Percentiles rank a stretch among this genome's conserved stretches.
Conservation (phyloP, 2,113 vertebrate genomes). For the Pantherophis guttatus region DNA sequence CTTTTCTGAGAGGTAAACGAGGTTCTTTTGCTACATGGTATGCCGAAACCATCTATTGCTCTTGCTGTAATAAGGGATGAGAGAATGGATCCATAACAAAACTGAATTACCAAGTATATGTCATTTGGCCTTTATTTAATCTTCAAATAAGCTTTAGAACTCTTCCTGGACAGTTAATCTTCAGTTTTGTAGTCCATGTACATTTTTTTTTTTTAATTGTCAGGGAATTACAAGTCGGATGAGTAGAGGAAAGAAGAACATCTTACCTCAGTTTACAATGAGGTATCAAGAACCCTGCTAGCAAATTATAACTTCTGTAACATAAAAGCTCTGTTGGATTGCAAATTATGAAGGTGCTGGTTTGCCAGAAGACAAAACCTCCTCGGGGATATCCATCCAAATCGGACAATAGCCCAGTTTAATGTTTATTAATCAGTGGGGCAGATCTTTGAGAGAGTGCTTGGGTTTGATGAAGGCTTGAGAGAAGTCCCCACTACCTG, state of each 20-base stretch:
- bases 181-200: conserved; percentile 77
- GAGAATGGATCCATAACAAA: conserved; percentile 63
- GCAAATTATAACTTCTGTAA: conserved; percentile 64
- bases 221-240: conserved; percentile 66
- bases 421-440: background rate
- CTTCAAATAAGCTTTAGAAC: conserved; percentile 77
- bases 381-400: background rate
- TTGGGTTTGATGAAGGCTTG: background rate
- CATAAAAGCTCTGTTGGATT: conserved; percentile 61
- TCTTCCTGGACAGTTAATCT: conserved; percentile 76
- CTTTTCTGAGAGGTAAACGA: conserved; percentile 31
- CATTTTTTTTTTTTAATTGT: conserved; percentile 67
- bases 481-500: background rate
- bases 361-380: conserved; percentile 3
- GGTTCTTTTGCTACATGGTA: conserved; percentile 54
- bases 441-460: background rate
- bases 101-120: conserved; percentile 73
- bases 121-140: conserved; percentile 80
- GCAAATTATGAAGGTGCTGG: background rate
- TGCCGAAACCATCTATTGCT: conserved; percentile 59
- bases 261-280: conserved; percentile 66
- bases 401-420: background rate
- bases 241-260: conserved; percentile 57
- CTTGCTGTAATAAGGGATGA: conserved; percentile 45
- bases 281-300: conserved; percentile 55